Conservation (phyloP, 1,140 invertebrate species). For the Eupristina koningsbergeri region DNA sequence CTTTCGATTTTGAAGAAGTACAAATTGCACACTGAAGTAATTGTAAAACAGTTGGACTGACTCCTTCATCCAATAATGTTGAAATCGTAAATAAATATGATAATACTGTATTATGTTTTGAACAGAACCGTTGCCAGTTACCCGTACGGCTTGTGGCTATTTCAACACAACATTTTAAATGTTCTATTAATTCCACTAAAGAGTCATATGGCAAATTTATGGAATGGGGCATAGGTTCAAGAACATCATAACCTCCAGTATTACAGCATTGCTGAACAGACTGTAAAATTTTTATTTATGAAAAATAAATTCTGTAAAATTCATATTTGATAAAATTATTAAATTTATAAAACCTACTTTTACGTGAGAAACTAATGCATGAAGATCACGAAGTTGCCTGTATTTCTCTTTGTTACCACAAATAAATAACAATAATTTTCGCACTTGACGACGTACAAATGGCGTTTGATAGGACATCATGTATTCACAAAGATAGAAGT, state of each 20-base stretch:
- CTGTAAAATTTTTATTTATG: conserved; percentile 58
- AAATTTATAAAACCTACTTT: conserved; percentile 72
- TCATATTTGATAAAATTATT: conserved; percentile 19
- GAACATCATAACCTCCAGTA: conserved; percentile 76
- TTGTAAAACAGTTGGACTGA: conserved; percentile 92
- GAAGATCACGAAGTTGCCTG: conserved; percentile 92
- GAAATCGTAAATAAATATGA: conserved; percentile 70
- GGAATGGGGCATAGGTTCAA: conserved; percentile 69
- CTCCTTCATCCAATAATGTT: conserved; percentile 89
- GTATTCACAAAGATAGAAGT: conserved; percentile 91
- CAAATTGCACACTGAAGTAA: conserved; percentile 91
- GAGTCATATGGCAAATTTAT: conserved; percentile 87
- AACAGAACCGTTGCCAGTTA: conserved; percentile 96
- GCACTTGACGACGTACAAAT: conserved; percentile 83
- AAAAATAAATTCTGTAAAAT: conserved; percentile 32
- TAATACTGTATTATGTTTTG: conserved; percentile 81
- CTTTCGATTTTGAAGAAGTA: conserved; percentile 70
- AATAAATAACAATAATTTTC: conserved; percentile 92
- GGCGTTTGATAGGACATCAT: conserved; percentile 94
- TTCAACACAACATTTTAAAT: conserved; percentile 94
- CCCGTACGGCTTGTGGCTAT: conserved; percentile 91
- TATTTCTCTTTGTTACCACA: conserved; percentile 98
- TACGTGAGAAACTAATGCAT: conserved; percentile 88
- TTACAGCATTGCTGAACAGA: conserved; percentile 77
- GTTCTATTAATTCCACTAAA: conserved; percentile 93